A percentile compares a stretch with the other conserved stretches of the same genome.
These are phyloP conservation scores for Ferrisia virgata DNA, from an alignment of 2,888 invertebrate genomes.

Conservation along the genomic window DNA sequence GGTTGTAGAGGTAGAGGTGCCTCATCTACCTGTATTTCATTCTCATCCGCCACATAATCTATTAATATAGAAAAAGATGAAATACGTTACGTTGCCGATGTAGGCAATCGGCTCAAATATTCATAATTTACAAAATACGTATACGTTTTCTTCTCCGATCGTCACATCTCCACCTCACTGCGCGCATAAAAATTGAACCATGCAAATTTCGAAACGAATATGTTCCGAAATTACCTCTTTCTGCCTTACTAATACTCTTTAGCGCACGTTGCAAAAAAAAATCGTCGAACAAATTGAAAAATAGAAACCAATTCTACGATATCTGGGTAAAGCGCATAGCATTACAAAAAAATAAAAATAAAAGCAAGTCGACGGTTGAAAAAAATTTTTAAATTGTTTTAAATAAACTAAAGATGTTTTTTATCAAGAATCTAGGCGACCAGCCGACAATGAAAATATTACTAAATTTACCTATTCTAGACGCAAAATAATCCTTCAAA, in stretches of 20 bases:
- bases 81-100: too few relatives aligned
- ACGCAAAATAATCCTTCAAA: not conserved
- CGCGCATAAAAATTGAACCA: not conserved
- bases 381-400: not conserved
- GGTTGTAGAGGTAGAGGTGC: too few relatives aligned
- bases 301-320: not conserved
- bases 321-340: too few relatives aligned
- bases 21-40: not conserved
- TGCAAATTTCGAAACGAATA: not conserved
- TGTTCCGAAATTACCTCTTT: not conserved
- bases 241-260: not conserved
- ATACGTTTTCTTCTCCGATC: not conserved
- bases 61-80: too few relatives aligned
- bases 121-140: not conserved
- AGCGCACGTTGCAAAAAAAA: not conserved
- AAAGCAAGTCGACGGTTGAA: not conserved
- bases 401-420: not conserved
- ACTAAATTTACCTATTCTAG: too few relatives aligned
- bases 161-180: not conserved
- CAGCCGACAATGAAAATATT: too few relatives aligned
- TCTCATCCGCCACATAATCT: too few relatives aligned
- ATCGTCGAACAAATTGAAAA: not conserved
- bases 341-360: not conserved
- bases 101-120: not conserved
- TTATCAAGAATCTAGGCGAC: not conserved